phyloP scores from a whole-genome alignment of 2,113 vertebrate species.

The Odontesthes bonariensis region DNA sequence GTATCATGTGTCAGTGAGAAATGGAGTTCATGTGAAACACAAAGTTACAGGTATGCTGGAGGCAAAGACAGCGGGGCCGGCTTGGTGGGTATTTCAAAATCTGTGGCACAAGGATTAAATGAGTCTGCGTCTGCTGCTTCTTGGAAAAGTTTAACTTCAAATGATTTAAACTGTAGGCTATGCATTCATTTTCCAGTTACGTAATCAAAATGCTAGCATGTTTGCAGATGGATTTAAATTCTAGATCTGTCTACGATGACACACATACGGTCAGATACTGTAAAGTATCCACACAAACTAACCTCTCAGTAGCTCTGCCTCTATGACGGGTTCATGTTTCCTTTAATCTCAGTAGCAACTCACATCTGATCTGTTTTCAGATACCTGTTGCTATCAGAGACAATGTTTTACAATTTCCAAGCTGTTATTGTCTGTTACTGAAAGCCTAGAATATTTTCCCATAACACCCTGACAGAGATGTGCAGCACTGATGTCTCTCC shows the following conservation, averaged over 20 bases:
- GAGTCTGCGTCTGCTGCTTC: background rate
- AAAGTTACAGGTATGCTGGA: conserved; percentile 15
- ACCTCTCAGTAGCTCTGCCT: background rate
- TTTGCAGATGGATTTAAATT: background rate
- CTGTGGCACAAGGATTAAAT: background rate
- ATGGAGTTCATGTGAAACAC: conserved; percentile 31
- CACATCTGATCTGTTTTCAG: conserved; percentile 67
- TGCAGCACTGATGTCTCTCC: conserved; percentile 72
- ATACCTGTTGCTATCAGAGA: conserved; percentile 70
- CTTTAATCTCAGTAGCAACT: conserved; percentile 59
- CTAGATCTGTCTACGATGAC: background rate
- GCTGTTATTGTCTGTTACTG: conserved; percentile 76
- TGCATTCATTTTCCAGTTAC: background rate
- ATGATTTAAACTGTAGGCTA: background rate
- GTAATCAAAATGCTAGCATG: background rate
- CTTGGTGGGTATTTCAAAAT: conserved; percentile 5
- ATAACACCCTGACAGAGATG: conserved; percentile 77
- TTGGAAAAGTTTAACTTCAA: background rate
- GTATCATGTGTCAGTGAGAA: conserved; percentile 57
- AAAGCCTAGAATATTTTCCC: conserved; percentile 77
- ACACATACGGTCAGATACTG: background rate
- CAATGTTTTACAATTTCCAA: conserved; percentile 76
- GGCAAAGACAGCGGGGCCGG: background rate
- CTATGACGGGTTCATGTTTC: conserved; percentile 38
- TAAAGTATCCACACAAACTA: background rate